Percentiles rank a stretch among this genome's conserved stretches.
Conservation (phyloP, 2,113 vertebrate genomes). For the Corythornis vintsioides region DNA sequence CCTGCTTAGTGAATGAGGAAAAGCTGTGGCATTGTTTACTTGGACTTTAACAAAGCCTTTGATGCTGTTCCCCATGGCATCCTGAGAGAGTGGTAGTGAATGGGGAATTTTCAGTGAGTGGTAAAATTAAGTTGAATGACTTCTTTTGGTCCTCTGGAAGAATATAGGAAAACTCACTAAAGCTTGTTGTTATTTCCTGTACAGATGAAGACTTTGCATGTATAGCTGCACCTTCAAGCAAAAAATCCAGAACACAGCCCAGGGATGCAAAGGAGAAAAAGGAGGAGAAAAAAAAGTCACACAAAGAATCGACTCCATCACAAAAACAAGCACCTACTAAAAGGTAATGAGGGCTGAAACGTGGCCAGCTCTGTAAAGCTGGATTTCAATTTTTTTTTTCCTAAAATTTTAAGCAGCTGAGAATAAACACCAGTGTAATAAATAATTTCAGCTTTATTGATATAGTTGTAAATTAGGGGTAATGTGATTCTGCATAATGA, state of each 20-base stretch:
- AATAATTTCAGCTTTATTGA: neutral
- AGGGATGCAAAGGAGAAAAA: slow-evolving; percentile 72
- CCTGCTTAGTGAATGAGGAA: no score
- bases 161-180: neutral
- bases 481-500: neutral
- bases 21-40: no score
- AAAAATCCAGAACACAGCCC: slow-evolving; percentile 77
- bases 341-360: slow-evolving; percentile 74
- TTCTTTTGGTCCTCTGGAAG: neutral
- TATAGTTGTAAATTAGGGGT: neutral
- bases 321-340: slow-evolving; percentile 57
- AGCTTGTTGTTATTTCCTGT: neutral
- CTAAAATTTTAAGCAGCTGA: neutral
- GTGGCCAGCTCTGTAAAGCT: neutral
- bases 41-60: no score
- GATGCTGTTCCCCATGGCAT: no score
- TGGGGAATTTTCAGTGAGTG: neutral
- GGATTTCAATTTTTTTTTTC: neutral
- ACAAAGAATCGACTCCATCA: slow-evolving; percentile 56
- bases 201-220: slow-evolving; percentile 90
- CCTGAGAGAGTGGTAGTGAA: no score
- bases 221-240: slow-evolving; percentile 76
- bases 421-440: neutral
- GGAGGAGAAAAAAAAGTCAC: slow-evolving; percentile 65
- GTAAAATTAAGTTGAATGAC: neutral